A percentile compares a stretch with the other conserved stretches of the same genome.
Evolutionary conservation across 2,888 invertebrate species (phyloP).

Genomic region (Plebejus anna): DNA sequence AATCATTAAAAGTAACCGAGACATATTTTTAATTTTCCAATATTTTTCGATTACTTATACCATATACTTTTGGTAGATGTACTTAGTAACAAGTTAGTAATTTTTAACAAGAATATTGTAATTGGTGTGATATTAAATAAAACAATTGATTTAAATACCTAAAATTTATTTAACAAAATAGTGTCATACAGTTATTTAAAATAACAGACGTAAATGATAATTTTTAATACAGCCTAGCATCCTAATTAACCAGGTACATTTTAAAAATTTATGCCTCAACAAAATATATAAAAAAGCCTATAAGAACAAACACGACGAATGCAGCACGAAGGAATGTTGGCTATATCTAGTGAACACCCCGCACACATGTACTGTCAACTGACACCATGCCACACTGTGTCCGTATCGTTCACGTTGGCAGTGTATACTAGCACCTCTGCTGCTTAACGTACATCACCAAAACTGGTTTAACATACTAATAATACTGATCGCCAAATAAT

Average conservation of each 20-base stretch:
- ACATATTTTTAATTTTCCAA: too few species aligned
- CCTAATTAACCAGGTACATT: slow-evolving; percentile 80
- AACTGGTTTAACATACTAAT: slow-evolving; percentile 27
- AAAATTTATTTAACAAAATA: slow-evolving; percentile 80
- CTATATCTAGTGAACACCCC: slow-evolving; percentile 55
- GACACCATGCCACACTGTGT: slow-evolving; percentile 38
- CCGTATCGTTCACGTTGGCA: slow-evolving; percentile 41
- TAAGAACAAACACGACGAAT: slow-evolving; percentile 62
- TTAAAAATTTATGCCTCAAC: slow-evolving; percentile 72
- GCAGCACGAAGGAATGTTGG: slow-evolving; percentile 79
- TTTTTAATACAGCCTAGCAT: slow-evolving; percentile 78
- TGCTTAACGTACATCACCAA: slow-evolving; percentile 33
- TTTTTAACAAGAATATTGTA: too few species aligned
- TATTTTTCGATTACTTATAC: too few species aligned
- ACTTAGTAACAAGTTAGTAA: too few species aligned
- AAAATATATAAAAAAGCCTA: slow-evolving; percentile 43
- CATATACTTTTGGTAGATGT: too few species aligned
- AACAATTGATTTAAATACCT: slow-evolving; percentile 63
- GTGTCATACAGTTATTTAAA: slow-evolving; percentile 79
- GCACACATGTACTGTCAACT: slow-evolving; percentile 33
- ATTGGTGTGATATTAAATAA: slow-evolving; percentile 43
- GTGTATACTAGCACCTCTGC: slow-evolving; percentile 44
- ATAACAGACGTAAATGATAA: slow-evolving; percentile 79
- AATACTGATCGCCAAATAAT: slow-evolving; percentile 32
- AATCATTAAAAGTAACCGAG: too few species aligned